phyloP scores from a whole-genome alignment of 2,797 vertebrate species.

The Karalla daura region DNA sequence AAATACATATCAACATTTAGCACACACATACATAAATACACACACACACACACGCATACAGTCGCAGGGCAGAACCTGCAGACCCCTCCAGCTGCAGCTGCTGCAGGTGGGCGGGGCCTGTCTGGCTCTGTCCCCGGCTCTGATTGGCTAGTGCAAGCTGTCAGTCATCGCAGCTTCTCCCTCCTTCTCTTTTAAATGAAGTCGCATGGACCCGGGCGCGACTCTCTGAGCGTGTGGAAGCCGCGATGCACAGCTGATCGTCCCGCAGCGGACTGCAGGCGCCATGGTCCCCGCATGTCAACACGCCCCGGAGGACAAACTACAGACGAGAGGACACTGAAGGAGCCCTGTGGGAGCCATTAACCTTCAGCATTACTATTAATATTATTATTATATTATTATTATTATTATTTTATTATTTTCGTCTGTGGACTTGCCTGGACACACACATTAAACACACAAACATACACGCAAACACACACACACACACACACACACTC shows the following conservation, averaged over 20 bases:
- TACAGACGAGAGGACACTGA: constrained; percentile 42
- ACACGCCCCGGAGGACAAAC: constrained; percentile 39
- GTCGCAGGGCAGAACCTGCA: too few relatives aligned
- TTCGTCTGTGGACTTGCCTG: too few relatives aligned
- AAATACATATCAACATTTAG: too few relatives aligned
- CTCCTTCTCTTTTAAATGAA: constrained; percentile 78
- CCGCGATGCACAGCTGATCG: constrained; percentile 68
- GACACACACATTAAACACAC: constrained; percentile 33
- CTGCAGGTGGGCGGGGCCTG: constrained; percentile 52
- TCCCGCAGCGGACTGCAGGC: constrained; percentile 65
- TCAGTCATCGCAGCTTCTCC: constrained; percentile 61
- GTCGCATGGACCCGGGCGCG: constrained; percentile 63
- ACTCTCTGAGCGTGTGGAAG: constrained; percentile 79
- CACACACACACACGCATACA: too few relatives aligned
- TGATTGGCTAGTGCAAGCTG: constrained; percentile 67
- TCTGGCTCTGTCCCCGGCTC: background rate
- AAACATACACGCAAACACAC: constrained; percentile 2
- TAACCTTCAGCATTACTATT: too few relatives aligned
- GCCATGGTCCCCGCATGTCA: constrained; percentile 70
- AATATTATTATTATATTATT: too few relatives aligned
- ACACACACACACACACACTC: background rate
- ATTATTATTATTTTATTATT: too few relatives aligned
- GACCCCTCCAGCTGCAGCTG: constrained; percentile 6
- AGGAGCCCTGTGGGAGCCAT: too few relatives aligned
- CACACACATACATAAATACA: too few relatives aligned